Conservation (phyloP, 2,888 invertebrate genomes). For the Smittia aterrima region DNA sequence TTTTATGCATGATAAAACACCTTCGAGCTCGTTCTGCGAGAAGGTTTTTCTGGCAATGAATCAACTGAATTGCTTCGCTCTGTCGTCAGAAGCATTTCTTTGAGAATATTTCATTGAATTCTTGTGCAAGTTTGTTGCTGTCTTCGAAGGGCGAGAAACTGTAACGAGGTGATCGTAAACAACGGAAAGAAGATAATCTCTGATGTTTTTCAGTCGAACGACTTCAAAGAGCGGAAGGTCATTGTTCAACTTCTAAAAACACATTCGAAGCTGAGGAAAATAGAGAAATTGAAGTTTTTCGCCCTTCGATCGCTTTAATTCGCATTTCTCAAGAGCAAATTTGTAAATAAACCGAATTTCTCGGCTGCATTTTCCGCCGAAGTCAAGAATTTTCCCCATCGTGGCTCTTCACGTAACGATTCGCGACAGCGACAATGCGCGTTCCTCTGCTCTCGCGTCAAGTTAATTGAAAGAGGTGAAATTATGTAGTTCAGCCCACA, state of each 20-base stretch:
- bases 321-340: neutral
- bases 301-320: too few relatives aligned
- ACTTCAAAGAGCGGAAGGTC: too few relatives aligned
- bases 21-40: neutral
- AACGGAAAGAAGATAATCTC: too few relatives aligned
- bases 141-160: neutral
- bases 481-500: too few relatives aligned
- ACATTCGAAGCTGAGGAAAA: too few relatives aligned
- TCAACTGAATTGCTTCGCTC: slow-evolving; percentile 1
- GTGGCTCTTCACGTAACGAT: too few relatives aligned
- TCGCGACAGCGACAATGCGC: too few relatives aligned
- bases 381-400: neutral
- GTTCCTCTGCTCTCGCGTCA: too few relatives aligned
- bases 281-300: too few relatives aligned
- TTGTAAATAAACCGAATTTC: slow-evolving; percentile 17
- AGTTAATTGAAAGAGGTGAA: too few relatives aligned
- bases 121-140: neutral
- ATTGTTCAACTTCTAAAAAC: too few relatives aligned
- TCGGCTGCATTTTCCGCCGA: neutral
- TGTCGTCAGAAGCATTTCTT: slow-evolving; percentile 2
- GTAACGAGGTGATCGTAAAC: neutral
- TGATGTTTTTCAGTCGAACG: too few relatives aligned
- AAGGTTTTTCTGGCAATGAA: slow-evolving; percentile 11
- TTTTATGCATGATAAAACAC: slow-evolving; percentile 12
- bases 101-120: neutral